Base-by-base conservation (phyloP, 2,113 vertebrate genomes). In the Limnothrissa miodon region DNA sequence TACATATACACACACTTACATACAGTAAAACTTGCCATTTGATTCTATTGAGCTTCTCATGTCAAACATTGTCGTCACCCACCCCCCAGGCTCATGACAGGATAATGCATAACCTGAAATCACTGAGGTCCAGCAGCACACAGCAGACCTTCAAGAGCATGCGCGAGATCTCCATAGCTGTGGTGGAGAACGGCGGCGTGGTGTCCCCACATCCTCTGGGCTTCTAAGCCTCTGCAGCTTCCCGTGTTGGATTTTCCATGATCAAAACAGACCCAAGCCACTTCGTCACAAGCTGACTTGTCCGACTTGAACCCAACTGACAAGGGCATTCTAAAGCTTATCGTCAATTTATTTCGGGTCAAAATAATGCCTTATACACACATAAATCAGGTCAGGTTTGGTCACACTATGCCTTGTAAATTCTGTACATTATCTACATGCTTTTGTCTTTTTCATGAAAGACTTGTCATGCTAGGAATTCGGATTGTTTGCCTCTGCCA, bases 151-250 rank as follows among this genome's bases (percentile, higher is more conserved):
- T 95, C 89, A 94, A 92, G 19, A 96, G 97, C 93, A 82, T 97
- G 92, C 91, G 87, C 8, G 85, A 94, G 86, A 95, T 97, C 91
- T 97, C 96, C 19, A 84, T 91, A 0, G 95, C 96, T 0, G 83
- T 97, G 91, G 96, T 97, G 88, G 95, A 97, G 84, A 95, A 92
- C 0, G 95, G 96, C 1, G 95, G 95, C 0, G 83, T 94, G 51
- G 94, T 96, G 42, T 86, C 94, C 21, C 90, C 92, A 66, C 95
- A 96, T 87, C 95, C 96, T 0, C 91, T 97, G 74, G 95, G 96
- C 29, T 92, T 96, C 91, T 98, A 91, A 91, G 81, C 11, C 0
- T 13, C 1, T n/a, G 7, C 0, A 1, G 29, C 1, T 4, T 29
- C 42, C 42, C 2, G 42, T 6, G 42, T 42, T 42, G 42, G 42